phyloP scores from a whole-genome alignment of 2,888 invertebrate genomes.

The Agriotes lineatus region DNA sequence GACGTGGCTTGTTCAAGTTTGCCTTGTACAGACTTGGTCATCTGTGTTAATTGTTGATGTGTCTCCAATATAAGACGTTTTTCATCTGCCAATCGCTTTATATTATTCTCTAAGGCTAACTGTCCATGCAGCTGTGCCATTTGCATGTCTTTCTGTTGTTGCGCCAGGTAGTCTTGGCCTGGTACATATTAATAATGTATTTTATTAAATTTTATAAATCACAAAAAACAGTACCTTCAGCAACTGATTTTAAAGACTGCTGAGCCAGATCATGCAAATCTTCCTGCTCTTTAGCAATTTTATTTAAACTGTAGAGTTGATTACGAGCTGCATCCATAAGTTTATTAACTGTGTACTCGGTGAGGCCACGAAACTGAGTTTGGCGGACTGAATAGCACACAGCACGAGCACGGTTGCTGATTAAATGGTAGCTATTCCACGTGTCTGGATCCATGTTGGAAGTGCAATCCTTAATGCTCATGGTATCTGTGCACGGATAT shows the following conservation, averaged over 20 bases:
- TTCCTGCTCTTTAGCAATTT: conserved; percentile 59
- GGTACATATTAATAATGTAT: conserved; percentile 43
- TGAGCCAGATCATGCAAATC: conserved; percentile 58
- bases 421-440: conserved; percentile 79
- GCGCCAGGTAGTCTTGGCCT: conserved; percentile 66
- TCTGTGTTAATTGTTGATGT: conserved; percentile 68
- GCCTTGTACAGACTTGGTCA: conserved; percentile 69
- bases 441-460: conserved; percentile 74
- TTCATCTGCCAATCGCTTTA: conserved; percentile 70
- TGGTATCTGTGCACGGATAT: conserved; percentile 72
- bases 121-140: conserved; percentile 68
- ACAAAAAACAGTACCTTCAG: conserved; percentile 45
- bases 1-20: conserved; percentile 70
- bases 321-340: conserved; percentile 68
- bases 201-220: neutral
- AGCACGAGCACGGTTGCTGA: conserved; percentile 76
- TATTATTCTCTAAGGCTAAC: conserved; percentile 69
- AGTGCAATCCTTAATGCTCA: conserved; percentile 76
- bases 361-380: conserved; percentile 74
- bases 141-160: conserved; percentile 69
- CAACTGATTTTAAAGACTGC: conserved; percentile 56
- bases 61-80: conserved; percentile 72
- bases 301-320: conserved; percentile 58
- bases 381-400: conserved; percentile 76
- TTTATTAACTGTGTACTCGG: conserved; percentile 75